Percentiles rank a stretch among this genome's conserved stretches.
phyloP scores from a whole-genome alignment of 2,113 vertebrate genomes.

The human (Homo sapiens) region GRCh38 chr2:158532501-158533000 shows the following conservation, averaged over 20 bases:
- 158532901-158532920: not conserved
- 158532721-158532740: slow-evolving; percentile 29
- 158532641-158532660: not conserved
- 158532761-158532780: not conserved
- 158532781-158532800: not conserved
- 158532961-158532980: not conserved
- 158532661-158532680: not conserved
- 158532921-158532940: not conserved
- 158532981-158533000: slow-evolving; percentile 7
- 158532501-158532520: not conserved
- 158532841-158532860: not conserved
- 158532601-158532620: not conserved
- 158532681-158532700: not conserved
- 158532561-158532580: not conserved
- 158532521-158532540: not conserved
- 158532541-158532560: not conserved
- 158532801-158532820: not conserved
- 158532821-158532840: slow-evolving; percentile 2
- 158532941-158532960: slow-evolving; percentile 14
- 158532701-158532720: not conserved
- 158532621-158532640: not conserved
- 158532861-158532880: not conserved
- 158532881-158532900: not conserved
- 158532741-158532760: not conserved
- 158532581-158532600: not conserved